These are phyloP conservation scores for Peucedramus taeniatus DNA, from an alignment of 2,113 vertebrate genomes.

Conservation along the genomic window DNA sequence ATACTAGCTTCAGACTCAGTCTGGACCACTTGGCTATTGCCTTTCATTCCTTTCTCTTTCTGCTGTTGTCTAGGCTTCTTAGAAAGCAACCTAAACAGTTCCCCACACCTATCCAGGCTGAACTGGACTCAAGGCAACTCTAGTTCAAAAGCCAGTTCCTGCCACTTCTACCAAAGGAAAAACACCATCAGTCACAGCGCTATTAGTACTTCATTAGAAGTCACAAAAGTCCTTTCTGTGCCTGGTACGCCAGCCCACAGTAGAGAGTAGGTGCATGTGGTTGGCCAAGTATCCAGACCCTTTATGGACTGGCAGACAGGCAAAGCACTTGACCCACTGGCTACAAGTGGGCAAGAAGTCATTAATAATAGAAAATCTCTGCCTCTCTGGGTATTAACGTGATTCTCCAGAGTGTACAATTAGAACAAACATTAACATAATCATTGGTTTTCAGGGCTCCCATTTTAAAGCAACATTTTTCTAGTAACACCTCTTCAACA, in stretches of 20 bases:
- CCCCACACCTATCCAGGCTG: background rate
- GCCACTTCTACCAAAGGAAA: background rate
- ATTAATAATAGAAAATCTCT: background rate
- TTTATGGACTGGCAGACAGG: background rate
- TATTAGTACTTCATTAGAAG: background rate
- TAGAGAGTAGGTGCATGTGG: background rate
- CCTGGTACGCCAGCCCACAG: background rate
- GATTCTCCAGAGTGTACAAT: background rate
- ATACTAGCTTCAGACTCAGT: background rate
- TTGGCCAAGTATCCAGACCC: background rate
- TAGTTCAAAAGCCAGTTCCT: background rate
- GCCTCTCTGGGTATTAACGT: background rate
- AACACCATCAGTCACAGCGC: background rate
- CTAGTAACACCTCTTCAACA: conserved; percentile 9
- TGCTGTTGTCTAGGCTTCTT: background rate
- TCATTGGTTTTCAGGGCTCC: background rate
- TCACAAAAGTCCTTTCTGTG: background rate
- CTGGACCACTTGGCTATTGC: background rate
- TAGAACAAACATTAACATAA: background rate
- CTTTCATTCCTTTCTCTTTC: background rate
- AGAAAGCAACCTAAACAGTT: background rate
- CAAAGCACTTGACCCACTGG: background rate
- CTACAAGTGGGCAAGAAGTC: background rate
- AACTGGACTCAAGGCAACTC: background rate
- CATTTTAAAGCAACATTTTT: background rate